Evolutionary conservation across 2,888 invertebrate species (phyloP).

Genomic region (Rotaria socialis): DNA sequence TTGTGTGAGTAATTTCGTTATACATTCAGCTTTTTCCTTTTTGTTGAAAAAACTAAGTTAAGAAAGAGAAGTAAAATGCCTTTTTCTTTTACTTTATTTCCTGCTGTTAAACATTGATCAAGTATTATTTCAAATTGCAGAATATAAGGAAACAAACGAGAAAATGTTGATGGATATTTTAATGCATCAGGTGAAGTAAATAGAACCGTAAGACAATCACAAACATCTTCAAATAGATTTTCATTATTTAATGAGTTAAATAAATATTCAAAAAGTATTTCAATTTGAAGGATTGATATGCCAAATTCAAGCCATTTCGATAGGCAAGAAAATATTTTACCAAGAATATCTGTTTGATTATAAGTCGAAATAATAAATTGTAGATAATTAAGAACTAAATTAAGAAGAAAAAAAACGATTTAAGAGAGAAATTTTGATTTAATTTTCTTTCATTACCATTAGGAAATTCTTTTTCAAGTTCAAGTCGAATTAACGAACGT

Average conservation of each 20-base stretch:
- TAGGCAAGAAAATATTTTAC: conserved; percentile 57
- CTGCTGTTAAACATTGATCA: not conserved
- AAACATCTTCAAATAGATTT: conserved; percentile 64
- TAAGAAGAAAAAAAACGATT: not conserved
- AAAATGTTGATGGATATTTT: conserved; percentile 65
- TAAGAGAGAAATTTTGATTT: not conserved
- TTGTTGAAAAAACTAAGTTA: conserved; percentile 45
- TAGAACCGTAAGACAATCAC: conserved; percentile 66
- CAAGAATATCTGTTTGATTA: conserved; percentile 49
- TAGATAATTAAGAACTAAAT: not conserved
- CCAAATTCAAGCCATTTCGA: conserved; percentile 67
- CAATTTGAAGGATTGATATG: conserved; percentile 60
- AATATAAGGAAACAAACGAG: conserved; percentile 65
- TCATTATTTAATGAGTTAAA: conserved; percentile 55
- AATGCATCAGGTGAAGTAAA: conserved; percentile 67
- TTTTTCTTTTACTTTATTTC: conserved; percentile 17
- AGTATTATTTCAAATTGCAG: conserved; percentile 55
- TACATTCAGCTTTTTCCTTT: conserved; percentile 65
- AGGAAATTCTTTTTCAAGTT: conserved; percentile 19
- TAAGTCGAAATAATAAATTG: not conserved
- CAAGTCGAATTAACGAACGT: not conserved
- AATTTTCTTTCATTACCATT: not conserved
- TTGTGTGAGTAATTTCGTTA: conserved; percentile 61
- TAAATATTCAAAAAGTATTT: conserved; percentile 54
- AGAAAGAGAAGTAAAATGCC: not conserved